These are phyloP conservation scores for Acanthaster planci DNA, from an alignment of 35 echinoderm and acorn worm genomes.

Conservation along the genomic window DNA sequence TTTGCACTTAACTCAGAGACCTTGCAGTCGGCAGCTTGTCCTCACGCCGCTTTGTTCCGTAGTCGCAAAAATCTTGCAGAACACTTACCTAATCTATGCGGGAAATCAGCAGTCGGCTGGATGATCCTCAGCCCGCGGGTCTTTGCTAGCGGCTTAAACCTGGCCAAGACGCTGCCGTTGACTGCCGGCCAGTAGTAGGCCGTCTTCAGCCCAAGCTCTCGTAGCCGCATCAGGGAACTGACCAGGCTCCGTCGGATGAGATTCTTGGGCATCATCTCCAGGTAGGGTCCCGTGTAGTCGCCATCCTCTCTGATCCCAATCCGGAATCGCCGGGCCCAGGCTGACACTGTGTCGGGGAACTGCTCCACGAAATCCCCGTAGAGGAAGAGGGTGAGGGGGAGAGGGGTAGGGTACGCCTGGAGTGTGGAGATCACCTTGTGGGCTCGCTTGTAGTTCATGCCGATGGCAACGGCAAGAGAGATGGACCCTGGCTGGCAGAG, in stretches of 20 bases:
- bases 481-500: background rate
- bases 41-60: too few relatives aligned
- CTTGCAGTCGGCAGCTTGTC: too few relatives aligned
- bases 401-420: background rate
- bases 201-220: constrained; percentile 25
- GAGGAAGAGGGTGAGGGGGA: constrained; percentile 45
- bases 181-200: constrained; percentile 32
- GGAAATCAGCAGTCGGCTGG: background rate
- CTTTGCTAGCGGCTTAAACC: background rate
- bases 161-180: background rate
- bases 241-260: constrained; percentile 11
- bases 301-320: constrained; percentile 44
- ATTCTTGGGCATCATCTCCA: constrained; percentile 19
- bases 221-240: constrained; percentile 41
- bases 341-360: constrained; percentile 7
- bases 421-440: constrained; percentile 31
- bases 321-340: constrained; percentile 21
- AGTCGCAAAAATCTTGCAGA: too few relatives aligned
- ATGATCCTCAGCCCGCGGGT: constrained; percentile 9
- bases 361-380: constrained; percentile 52
- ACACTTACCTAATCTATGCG: background rate
- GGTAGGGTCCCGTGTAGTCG: background rate
- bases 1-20: too few relatives aligned
- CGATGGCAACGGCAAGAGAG: constrained; percentile 37
- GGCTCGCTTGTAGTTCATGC: constrained; percentile 55